Conservation (phyloP, 2,797 vertebrate species). For the Propithecus deckenii region DNA sequence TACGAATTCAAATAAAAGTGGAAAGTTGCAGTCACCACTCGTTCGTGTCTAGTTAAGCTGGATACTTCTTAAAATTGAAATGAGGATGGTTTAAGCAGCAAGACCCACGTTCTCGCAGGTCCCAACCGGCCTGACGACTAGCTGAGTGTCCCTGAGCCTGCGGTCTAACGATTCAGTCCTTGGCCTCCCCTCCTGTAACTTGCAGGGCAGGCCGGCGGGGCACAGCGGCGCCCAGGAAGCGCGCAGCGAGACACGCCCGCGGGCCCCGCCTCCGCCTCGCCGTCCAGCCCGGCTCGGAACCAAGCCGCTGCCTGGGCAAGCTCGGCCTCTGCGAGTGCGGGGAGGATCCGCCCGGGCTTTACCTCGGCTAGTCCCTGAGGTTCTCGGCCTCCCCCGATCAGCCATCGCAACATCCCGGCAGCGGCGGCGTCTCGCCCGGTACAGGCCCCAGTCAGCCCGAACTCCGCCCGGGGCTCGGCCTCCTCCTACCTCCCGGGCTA, state of each 20-base stretch:
- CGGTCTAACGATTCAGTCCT: background rate
- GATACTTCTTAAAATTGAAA: background rate
- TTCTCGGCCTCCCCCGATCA: slow-evolving; percentile 93
- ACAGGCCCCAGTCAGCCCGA: background rate
- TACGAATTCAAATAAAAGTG: background rate
- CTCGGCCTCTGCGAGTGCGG: no score
- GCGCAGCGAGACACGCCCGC: background rate
- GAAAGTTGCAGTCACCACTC: background rate
- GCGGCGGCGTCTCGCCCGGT: background rate
- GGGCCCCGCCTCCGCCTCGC: background rate
- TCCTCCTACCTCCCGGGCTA: background rate
- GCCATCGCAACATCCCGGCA: slow-evolving; percentile 92
- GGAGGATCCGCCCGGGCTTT: background rate
- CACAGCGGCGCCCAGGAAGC: no score
- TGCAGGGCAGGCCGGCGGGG: background rate
- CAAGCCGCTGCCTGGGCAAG: rapidly evolving
- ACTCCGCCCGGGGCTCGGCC: background rate
- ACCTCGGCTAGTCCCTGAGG: slow-evolving; percentile 92
- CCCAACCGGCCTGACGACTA: background rate
- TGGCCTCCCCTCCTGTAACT: background rate
- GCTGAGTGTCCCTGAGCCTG: background rate
- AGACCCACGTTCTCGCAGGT: background rate
- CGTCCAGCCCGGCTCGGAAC: background rate
- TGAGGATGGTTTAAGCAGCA: background rate
- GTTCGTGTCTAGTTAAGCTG: background rate